Evolutionary conservation across 1,140 invertebrate species (phyloP).

Genomic region (Calephelis nemesis): DNA sequence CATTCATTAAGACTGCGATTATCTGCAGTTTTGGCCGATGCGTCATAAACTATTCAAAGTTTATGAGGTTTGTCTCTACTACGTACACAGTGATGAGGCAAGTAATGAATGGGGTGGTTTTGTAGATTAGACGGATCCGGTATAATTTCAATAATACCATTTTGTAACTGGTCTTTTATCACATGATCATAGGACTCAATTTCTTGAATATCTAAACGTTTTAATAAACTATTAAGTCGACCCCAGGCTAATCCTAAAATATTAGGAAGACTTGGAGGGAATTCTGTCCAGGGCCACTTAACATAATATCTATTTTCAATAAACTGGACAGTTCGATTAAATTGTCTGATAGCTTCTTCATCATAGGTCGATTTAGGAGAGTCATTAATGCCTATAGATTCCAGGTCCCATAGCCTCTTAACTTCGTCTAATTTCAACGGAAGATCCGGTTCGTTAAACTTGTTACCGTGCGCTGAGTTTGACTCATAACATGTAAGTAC

Average conservation of each 20-base stretch:
- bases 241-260: conserved; percentile 34
- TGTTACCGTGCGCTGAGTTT: conserved; percentile 13
- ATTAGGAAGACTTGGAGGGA: conserved; percentile 25
- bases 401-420: conserved; percentile 35
- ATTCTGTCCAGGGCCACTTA: conserved; percentile 37
- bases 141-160: conserved; percentile 26
- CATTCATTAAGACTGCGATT: conserved; percentile 34
- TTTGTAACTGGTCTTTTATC: conserved; percentile 27
- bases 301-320: conserved; percentile 31
- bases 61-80: conserved; percentile 21
- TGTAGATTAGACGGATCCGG: not conserved
- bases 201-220: conserved; percentile 18
- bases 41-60: conserved; percentile 30
- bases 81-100: conserved; percentile 25
- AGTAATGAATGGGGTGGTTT: conserved; percentile 30
- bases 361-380: conserved; percentile 32
- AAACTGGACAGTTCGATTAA: conserved; percentile 31
- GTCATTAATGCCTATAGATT: conserved; percentile 41
- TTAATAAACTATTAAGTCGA: conserved; percentile 27
- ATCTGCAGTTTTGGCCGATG: conserved; percentile 28
- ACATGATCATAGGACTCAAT: conserved; percentile 19
- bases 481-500: conserved; percentile 34
- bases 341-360: conserved; percentile 35
- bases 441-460: conserved; percentile 29
- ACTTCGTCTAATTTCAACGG: conserved; percentile 23